These are phyloP conservation scores for Bettongia penicillata DNA, from an alignment of 2,113 vertebrate species.

Conservation along the genomic window DNA sequence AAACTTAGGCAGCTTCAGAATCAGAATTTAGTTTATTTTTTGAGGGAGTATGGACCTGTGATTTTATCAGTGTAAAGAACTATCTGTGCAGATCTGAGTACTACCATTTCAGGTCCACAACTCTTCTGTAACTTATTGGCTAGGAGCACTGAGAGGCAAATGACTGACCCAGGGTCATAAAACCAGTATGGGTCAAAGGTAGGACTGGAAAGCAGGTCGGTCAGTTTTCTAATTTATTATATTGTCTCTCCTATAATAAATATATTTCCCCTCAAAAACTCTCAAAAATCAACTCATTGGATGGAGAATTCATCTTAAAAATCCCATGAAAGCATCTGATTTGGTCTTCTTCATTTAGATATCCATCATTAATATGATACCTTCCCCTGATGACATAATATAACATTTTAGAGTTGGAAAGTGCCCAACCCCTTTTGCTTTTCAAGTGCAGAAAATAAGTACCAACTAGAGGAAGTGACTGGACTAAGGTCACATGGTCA, in stretches of 20 bases:
- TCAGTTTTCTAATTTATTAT: not conserved
- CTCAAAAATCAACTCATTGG: not conserved
- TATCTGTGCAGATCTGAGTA: not conserved
- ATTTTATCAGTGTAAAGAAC: not conserved
- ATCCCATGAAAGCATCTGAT: not conserved
- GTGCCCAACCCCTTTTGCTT: not conserved
- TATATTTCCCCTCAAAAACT: not conserved
- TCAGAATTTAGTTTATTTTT: not conserved
- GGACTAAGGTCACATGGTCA: not conserved
- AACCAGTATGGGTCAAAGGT: not conserved
- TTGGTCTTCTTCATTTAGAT: not conserved
- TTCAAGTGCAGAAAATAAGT: not conserved
- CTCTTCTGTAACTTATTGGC: not conserved
- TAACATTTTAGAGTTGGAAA: conserved; percentile 10
- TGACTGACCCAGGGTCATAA: not conserved
- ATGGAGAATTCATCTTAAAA: not conserved
- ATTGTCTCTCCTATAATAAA: not conserved
- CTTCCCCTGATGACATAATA: not conserved
- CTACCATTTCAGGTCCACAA: not conserved
- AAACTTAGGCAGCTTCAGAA: not conserved
- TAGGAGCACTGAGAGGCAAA: not conserved
- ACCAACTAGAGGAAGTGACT: not conserved
- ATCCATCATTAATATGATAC: not conserved
- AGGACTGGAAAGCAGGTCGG: not conserved
- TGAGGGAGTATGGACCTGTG: not conserved